Evolutionary conservation across 2,113 vertebrate genomes (phyloP).

Genomic region (Sinocyclocheilus anshuiensis): DNA sequence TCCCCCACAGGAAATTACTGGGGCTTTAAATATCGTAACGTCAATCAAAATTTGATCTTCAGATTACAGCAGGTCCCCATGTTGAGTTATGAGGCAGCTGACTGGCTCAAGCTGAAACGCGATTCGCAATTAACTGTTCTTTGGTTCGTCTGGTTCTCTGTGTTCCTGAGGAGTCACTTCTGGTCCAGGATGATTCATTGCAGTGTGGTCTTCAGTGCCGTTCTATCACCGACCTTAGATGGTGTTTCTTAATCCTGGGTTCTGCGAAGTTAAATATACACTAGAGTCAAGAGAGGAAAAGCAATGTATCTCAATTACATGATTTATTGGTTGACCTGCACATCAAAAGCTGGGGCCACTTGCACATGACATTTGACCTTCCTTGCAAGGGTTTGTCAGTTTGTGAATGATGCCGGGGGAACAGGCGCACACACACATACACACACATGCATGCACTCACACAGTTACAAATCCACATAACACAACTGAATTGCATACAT

Average conservation of each 20-base stretch:
- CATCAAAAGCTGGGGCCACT: conserved; percentile 10
- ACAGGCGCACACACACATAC: background rate
- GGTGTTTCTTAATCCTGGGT: conserved; percentile 63
- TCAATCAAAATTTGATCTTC: conserved; percentile 40
- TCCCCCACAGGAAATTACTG: conserved; percentile 21
- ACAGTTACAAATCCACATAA: conserved; percentile 45
- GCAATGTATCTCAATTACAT: conserved; percentile 18
- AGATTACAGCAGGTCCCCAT: conserved; percentile 35
- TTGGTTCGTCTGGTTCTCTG: conserved; percentile 51
- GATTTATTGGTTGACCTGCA: conserved; percentile 22
- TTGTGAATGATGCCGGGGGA: conserved; percentile 57
- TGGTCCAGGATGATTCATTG: conserved; percentile 44
- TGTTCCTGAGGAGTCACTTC: conserved; percentile 51
- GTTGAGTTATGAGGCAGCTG: conserved; percentile 33
- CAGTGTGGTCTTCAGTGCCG: conserved; percentile 59
- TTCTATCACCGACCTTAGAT: conserved; percentile 55
- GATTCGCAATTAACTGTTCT: conserved; percentile 36
- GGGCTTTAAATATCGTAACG: conserved; percentile 31
- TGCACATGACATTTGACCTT: conserved; percentile 33
- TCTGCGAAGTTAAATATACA: conserved; percentile 48
- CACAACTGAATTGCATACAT: conserved; percentile 55
- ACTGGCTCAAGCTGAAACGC: background rate
- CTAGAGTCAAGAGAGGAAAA: conserved; percentile 17
- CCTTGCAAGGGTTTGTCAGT: conserved; percentile 74
- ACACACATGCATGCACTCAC: conserved; percentile 27